Evolutionary conservation across 2,113 vertebrate species (phyloP), one percentile per base, ranked within the genome.

Genomic region (Etheostoma spectabile): DNA sequence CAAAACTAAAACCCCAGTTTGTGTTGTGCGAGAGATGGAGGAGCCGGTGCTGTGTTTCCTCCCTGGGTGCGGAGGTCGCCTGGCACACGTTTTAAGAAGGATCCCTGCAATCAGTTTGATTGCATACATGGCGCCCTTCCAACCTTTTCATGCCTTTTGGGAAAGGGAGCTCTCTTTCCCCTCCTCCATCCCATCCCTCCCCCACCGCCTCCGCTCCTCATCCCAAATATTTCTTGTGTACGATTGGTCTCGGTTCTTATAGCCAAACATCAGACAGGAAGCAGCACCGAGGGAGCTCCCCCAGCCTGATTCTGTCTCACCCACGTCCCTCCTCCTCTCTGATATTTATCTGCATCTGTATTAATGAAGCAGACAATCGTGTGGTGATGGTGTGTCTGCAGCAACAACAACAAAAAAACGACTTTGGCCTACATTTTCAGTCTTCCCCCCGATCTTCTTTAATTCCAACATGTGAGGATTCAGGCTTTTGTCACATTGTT

Each of bases 211-310:
- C 77, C 8, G 21, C 87, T 86, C 80, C 83, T 84, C 87, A 83
- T 83, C 85, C 90, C 77, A 90, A 92, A 93, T 90, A 87, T 90
- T 86, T 83, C 86, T 74, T 67, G 79, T 74, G 83, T 78, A 64
- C 8, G 55, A 91, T 93, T 90, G 6, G 90, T 85, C 85, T 88
- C 82, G 81, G 70, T 83, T 84, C 79, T 15, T 61, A 15, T 48
- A 83, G 85, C 78, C 87, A 86, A 91, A 86, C 89, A 89, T 86
- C 89, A 92, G 86, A 91, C 81, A 87, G 89, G 92, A 91, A 93
- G 21, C 79, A 0, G 42, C 53, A 24, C 68, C 1, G 56, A 84
- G 86, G 84, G 88, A 84, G 72, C 67, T 66, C 78, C 8, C 48
- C 61, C 82, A 80, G 86, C 88, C 87, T 46, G 85, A 86, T 89